Evolutionary conservation across 2,797 vertebrate genomes (phyloP).

Genomic region (Manis pentadactyla): DNA sequence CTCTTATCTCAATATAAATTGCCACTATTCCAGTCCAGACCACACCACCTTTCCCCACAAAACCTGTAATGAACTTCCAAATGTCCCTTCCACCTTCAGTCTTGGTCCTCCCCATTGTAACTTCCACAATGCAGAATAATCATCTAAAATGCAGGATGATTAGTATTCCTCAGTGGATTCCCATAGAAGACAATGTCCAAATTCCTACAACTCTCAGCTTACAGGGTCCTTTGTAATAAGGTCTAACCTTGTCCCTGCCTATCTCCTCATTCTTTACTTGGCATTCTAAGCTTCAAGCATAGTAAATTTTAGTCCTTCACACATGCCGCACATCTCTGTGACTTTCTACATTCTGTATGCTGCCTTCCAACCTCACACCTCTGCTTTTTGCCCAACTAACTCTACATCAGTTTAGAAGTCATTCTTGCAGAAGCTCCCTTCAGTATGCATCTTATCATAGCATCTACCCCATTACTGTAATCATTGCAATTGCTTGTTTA

Average conservation of each 20-base stretch:
- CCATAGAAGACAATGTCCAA: not conserved
- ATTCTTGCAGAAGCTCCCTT: not conserved
- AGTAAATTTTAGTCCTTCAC: constrained; percentile 11
- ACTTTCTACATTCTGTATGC: not conserved
- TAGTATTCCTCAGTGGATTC: not conserved
- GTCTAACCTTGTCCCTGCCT: not conserved
- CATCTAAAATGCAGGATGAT: not conserved
- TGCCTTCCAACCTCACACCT: not conserved
- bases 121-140: constrained; percentile 6
- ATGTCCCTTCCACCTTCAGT: not conserved
- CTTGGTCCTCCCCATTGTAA: not conserved
- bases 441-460: not conserved
- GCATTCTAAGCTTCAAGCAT: not conserved
- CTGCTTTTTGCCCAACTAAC: not conserved
- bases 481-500: not conserved
- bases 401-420: not conserved
- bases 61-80: not conserved
- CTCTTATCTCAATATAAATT: constrained; percentile 11
- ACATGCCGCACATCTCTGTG: not conserved
- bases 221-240: not conserved
- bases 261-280: not conserved
- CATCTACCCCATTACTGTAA: not conserved
- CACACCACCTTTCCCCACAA: not conserved
- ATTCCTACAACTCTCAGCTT: not conserved
- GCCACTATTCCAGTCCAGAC: not conserved